A percentile compares a stretch with the other conserved stretches of the same genome.
Conservation (phyloP, 1,140 invertebrate genomes). For the Psix sp. region DNA sequence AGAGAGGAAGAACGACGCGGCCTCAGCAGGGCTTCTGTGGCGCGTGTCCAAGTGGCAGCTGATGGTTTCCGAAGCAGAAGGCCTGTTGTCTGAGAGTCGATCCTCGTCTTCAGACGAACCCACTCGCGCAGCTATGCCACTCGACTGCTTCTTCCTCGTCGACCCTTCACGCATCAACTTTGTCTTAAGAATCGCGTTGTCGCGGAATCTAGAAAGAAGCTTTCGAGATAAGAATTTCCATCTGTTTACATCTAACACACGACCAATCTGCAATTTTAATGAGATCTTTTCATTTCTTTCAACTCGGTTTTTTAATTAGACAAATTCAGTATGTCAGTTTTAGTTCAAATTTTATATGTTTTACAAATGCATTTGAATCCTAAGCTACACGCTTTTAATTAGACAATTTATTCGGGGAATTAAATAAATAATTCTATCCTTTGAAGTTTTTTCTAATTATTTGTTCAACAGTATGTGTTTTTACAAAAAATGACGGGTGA, state of each 20-base stretch:
- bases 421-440: too few relatives aligned
- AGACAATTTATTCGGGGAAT: too few relatives aligned
- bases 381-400: too few relatives aligned
- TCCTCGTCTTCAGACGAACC: constrained; percentile 50
- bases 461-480: too few relatives aligned
- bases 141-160: constrained; percentile 40
- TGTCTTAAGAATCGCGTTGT: constrained; percentile 21
- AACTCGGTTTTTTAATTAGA: too few relatives aligned
- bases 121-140: constrained; percentile 44
- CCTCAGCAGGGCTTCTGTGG: constrained; percentile 59
- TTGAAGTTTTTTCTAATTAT: too few relatives aligned
- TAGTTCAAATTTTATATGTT: too few relatives aligned
- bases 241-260: background rate
- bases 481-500: too few relatives aligned
- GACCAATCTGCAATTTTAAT: too few relatives aligned
- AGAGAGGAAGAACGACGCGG: constrained; percentile 16
- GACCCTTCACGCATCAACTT: constrained; percentile 18
- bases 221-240: constrained; percentile 4
- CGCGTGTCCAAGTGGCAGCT: constrained; percentile 72
- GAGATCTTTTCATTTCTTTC: too few relatives aligned
- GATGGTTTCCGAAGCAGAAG: constrained; percentile 62
- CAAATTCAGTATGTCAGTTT: too few relatives aligned
- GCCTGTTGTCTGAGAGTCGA: constrained; percentile 63
- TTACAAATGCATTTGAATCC: too few relatives aligned
- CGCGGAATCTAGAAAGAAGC: constrained; percentile 10